Base-by-base conservation (phyloP, 2,797 vertebrate species). In the Chaetophractus vellerosus region DNA sequence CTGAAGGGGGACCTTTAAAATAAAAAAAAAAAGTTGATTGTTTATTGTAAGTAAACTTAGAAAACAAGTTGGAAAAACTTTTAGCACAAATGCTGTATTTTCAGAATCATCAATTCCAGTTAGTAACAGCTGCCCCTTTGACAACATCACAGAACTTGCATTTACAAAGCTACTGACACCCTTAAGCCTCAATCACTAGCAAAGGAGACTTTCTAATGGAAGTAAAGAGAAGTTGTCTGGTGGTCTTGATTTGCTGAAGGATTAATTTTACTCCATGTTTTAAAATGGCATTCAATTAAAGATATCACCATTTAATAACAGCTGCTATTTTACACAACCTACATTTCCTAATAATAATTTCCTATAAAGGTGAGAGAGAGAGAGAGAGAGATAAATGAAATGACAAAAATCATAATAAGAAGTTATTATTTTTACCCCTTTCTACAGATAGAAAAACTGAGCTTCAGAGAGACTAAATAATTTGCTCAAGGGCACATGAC, bases 161-260 rank as follows among this genome's bases (percentile, higher is more conserved):
- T n/a, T 12, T 59, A n/a, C 6, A n/a, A 50, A 1, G 14, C n/a
- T 61, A 19, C 18, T 33, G 38, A 31, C 48, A 9, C 15, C 16
- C 1, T 0, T 36, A 81, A 81, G 48, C 6, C 55, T 59, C 7
- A 26, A 14, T 41, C 14, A 69, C 38, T 24, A 64, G 21, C 6
- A 23, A 36, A 8, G 3, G 52, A 41, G 31, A 4, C 23, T 31
- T 55, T 71, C 52, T 33, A 63, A 63, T 6, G 14, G 2, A 9
- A 15, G 31, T 1, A 0, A 6, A n/a, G 9, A 1, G 15, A 45
- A 1, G 0, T 14, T 41, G 1, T 68, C 45, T 31, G 5, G 24
- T 23, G 14, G 48, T 36, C 26, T 38, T 66, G 3, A 75, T 26
- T 38, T 61, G 61, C 75, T 9, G 1, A 66, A 83, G 15, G 38